Evolutionary conservation across 2,888 invertebrate genomes (phyloP), one percentile per base, ranked within the genome.

Genomic region (Scaptomyza caliginosa): DNA sequence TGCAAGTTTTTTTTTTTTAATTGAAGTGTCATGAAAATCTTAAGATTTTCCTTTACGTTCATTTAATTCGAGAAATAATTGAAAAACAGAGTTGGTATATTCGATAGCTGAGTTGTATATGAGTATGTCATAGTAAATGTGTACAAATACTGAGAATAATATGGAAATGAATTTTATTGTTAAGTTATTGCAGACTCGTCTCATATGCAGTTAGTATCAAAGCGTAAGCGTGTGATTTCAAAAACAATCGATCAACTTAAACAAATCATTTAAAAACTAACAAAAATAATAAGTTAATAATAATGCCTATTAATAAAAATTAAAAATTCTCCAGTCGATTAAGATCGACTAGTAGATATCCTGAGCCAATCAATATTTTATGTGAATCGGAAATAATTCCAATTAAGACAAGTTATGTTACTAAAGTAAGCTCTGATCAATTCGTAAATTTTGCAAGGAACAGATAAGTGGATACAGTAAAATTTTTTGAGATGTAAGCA

Each of bases 181-280:
- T 39, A 42, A 34, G 21, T 67, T 59, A 55, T 74, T 69, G 60
- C 66, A 75, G 75, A 70, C 64, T 78, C 70, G 59, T 67, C 59
- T 59, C 69, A 76, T 74, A 80, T 83, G 86, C 86, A 77, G 77
- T 86, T 86, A 86, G 74, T 83, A 77, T 63, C 71, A 60, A 86
- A 86, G 81, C 81, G 74, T 64, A 81, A 81, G 81, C 86, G 84
- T 81, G 86, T 84, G 81, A 77, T 67, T 59, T 52, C 1, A 54
- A 45, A 50, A 50, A 49, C 2, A 68, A 49, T 26, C 7, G 36
- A 56, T 21, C 19, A 28, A 56, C 11, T 8, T 13, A 38, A 62
- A 39, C 3, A 16, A 45, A 28, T 34, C 0, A 45, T 19, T 16
- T 30, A 0, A 26, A 39, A 26, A 21, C 28, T 17, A n/a, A 38